A percentile compares a stretch with the other conserved stretches of the same genome.
Evolutionary conservation across 1,140 invertebrate genomes (phyloP).

Genomic region (Pantala flavescens): DNA sequence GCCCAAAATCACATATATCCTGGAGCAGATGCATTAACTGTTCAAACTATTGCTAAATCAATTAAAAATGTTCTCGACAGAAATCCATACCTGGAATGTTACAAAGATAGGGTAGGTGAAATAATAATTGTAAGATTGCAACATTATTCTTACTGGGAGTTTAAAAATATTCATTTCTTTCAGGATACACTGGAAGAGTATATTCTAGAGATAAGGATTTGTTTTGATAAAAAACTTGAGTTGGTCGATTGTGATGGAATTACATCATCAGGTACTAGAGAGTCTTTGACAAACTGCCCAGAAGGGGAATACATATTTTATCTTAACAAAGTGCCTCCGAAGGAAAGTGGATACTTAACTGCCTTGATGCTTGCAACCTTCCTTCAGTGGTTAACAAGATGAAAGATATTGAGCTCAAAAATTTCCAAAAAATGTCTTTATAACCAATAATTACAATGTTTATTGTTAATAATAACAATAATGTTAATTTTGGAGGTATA

Average conservation of each 20-base stretch:
- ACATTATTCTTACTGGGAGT: background rate
- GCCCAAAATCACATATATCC: conserved; percentile 45
- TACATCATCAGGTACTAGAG: background rate
- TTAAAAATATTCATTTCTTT: conserved; percentile 20
- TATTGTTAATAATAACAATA: too few relatives aligned
- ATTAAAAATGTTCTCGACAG: conserved; percentile 43
- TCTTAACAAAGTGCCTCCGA: background rate
- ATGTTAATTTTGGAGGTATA: too few relatives aligned
- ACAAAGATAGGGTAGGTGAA: conserved; percentile 36
- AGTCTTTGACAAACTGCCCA: background rate
- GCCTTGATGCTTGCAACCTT: too few relatives aligned
- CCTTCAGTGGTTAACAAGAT: too few relatives aligned
- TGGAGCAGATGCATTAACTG: conserved; percentile 39
- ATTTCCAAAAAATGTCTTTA: too few relatives aligned
- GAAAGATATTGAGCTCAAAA: too few relatives aligned
- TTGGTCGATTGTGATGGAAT: conserved; percentile 47
- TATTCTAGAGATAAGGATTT: conserved; percentile 53
- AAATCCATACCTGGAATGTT: conserved; percentile 51
- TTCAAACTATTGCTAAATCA: conserved; percentile 44
- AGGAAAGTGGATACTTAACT: too few relatives aligned
- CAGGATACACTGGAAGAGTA: conserved; percentile 42
- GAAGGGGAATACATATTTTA: background rate
- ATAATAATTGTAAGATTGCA: conserved; percentile 14
- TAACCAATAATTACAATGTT: too few relatives aligned
- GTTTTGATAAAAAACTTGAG: conserved; percentile 49